Conservation (phyloP, 1,140 invertebrate genomes). For the Eriocheir sinensis region DNA sequence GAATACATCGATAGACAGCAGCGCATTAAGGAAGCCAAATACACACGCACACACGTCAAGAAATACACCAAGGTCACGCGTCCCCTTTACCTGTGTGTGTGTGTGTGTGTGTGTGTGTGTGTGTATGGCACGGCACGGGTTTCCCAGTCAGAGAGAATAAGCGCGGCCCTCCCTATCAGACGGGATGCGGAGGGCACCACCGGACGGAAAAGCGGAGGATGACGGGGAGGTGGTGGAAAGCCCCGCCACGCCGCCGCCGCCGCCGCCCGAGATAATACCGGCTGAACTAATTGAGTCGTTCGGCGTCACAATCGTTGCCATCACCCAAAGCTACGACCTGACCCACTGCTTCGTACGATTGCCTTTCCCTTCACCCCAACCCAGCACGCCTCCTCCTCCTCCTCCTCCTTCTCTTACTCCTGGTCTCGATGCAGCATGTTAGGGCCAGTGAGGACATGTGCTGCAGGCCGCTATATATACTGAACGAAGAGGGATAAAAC, state of each 20-base stretch:
- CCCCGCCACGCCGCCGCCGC: neutral
- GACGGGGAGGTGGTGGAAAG: neutral
- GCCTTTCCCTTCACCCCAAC: neutral
- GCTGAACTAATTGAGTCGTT: neutral
- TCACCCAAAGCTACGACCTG: neutral
- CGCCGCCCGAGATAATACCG: neutral
- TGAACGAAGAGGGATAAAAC: neutral
- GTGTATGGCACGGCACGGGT: neutral
- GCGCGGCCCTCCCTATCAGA: neutral
- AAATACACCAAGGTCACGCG: neutral
- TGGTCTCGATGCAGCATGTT: neutral
- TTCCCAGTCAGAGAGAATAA: neutral
- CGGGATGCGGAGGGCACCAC: neutral
- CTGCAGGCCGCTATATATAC: neutral
- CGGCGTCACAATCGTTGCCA: neutral
- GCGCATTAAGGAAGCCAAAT: conserved; percentile 2
- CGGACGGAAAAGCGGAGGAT: neutral
- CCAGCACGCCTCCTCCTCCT: neutral
- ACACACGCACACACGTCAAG: neutral
- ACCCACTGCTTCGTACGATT: too few relatives aligned
- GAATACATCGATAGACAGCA: neutral
- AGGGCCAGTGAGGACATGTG: neutral
- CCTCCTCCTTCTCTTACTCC: neutral
- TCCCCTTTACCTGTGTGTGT: neutral
- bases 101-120: conserved; percentile 27